A percentile compares a stretch with the other conserved stretches of the same genome.
Conservation (phyloP, 2,797 vertebrate genomes). For the Falco berigora region DNA sequence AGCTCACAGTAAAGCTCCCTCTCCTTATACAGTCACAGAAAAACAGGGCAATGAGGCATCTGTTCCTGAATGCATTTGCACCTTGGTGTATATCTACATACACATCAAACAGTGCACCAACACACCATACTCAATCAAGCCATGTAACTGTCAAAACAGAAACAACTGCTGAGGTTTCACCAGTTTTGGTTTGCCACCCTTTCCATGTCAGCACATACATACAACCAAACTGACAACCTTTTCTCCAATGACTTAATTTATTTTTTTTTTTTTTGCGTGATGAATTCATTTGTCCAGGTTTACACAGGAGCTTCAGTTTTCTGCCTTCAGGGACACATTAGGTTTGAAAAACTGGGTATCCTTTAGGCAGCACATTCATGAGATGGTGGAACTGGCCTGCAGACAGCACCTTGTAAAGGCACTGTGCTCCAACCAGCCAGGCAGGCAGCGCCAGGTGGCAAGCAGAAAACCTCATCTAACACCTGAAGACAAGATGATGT, state of each 20-base stretch:
- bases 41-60: background rate
- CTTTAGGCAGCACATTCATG: background rate
- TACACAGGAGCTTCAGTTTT: background rate
- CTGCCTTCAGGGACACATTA: background rate
- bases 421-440: background rate
- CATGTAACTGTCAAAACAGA: background rate
- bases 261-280: background rate
- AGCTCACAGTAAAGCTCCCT: background rate
- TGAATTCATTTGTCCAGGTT: background rate
- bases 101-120: background rate
- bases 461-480: background rate
- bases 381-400: background rate
- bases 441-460: background rate
- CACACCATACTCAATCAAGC: background rate
- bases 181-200: background rate
- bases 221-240: background rate
- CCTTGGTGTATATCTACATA: background rate
- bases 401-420: background rate
- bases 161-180: background rate
- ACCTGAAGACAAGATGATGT: no score
- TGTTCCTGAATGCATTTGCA: background rate
- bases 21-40: background rate
- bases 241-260: background rate
- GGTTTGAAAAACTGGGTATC: rapidly evolving
- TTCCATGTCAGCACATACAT: background rate